phyloP scores from a whole-genome alignment of 1,140 invertebrate species.

The Conopomorpha cramerella region DNA sequence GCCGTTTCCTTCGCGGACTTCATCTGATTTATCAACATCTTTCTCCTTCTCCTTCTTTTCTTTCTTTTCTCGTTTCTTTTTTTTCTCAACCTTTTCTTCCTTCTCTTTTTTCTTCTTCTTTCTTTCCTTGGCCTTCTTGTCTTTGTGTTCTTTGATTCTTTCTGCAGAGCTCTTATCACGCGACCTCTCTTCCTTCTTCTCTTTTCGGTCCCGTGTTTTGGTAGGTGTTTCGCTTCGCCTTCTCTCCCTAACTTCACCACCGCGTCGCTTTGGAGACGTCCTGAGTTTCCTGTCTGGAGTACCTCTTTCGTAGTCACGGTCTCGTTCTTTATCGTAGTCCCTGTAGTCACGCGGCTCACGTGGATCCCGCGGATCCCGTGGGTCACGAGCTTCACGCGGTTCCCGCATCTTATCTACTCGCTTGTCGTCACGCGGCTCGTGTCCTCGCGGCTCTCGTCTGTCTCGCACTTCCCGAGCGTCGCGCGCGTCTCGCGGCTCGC shows the following conservation, averaged over 20 bases:
- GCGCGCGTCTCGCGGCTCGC: constrained; percentile 14
- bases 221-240: constrained; percentile 46
- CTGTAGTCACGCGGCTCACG: constrained; percentile 33
- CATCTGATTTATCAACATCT: constrained; percentile 13
- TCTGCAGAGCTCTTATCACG: constrained; percentile 39
- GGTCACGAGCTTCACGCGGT: constrained; percentile 20
- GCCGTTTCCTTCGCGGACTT: constrained; percentile 6
- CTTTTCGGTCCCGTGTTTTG: constrained; percentile 35
- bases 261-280: constrained; percentile 29
- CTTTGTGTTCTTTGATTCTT: constrained; percentile 40
- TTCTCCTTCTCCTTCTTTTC: constrained; percentile 45
- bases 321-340: constrained; percentile 43
- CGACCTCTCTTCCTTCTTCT: constrained; percentile 42
- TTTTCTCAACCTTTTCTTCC: constrained; percentile 36
- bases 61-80: constrained; percentile 53
- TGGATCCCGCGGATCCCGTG: constrained; percentile 23
- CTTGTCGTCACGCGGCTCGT: constrained; percentile 4
- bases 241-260: constrained; percentile 35
- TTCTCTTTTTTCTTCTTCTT: constrained; percentile 50
- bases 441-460: no score
- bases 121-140: constrained; percentile 51
- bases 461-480: not conserved
- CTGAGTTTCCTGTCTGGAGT: constrained; percentile 43
- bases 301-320: constrained; percentile 31
- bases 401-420: constrained; percentile 27